These are phyloP conservation scores for Osmerus mordax DNA, from an alignment of 2,113 vertebrate species.

Conservation along the genomic window DNA sequence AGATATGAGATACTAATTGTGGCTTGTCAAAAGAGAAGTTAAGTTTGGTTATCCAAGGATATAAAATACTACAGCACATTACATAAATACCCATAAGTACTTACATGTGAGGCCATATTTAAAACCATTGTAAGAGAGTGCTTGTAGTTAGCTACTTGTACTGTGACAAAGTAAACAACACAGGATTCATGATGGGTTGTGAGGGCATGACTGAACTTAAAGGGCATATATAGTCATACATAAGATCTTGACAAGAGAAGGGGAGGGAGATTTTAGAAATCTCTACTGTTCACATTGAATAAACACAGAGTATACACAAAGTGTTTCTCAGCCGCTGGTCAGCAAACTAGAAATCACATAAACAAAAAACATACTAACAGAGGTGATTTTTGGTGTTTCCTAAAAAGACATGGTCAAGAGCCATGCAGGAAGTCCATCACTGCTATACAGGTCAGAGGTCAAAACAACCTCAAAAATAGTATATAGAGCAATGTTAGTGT, in stretches of 20 bases:
- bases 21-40: too few species aligned
- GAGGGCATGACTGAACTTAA: background rate
- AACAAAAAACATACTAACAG: slow-evolving; percentile 20
- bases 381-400: slow-evolving; percentile 38
- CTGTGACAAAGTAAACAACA: background rate
- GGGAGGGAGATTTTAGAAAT: background rate
- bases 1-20: too few species aligned
- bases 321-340: slow-evolving; percentile 34
- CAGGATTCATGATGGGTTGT: background rate
- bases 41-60: too few species aligned
- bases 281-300: slow-evolving; percentile 11
- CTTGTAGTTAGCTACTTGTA: background rate
- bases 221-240: background rate
- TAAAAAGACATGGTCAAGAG: slow-evolving; percentile 45
- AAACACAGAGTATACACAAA: background rate
- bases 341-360: slow-evolving; percentile 17
- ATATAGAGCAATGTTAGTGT: background rate
- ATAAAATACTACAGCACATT: background rate
- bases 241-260: background rate
- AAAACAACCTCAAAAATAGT: slow-evolving; percentile 19
- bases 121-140: background rate
- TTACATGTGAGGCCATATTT: background rate
- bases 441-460: slow-evolving; percentile 7
- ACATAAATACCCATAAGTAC: background rate
- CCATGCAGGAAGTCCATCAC: slow-evolving; percentile 16